Evolutionary conservation across 1,140 invertebrate genomes (phyloP), one percentile per base, ranked within the genome.

Genomic region (Mamestra configurata): DNA sequence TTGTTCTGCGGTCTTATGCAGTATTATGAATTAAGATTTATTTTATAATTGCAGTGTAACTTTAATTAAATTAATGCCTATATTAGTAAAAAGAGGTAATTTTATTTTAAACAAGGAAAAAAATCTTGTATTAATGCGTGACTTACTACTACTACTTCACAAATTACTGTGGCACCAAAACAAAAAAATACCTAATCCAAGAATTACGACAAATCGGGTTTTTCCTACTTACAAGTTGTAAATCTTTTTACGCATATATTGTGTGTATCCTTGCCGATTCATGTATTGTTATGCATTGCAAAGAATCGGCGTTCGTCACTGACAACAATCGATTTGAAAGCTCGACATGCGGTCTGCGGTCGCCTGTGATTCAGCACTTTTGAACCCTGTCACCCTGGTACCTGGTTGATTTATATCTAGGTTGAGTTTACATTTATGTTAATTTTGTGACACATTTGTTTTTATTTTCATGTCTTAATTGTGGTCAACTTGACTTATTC

Each of bases 391-490:
- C 27, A 35, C 15, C 24, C 27, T 59, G 31, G 0, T 11, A 11
- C 6, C 53, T 61, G 55, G 31, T 27, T 61, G 57, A 61, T 61
- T 61, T 35, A 61, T 61, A 18, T 61, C 57, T 55, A 24, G 20
- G 15, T 4, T 35, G 27, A 61, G 1, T 61, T 0, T 31, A 61
- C 13, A 13, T 22, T 7, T 13, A 13, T 24, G 11, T 0, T 22
- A 49, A n/a, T n/a, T 3, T 2, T 49, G 10, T 24, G 53, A 55
- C 18, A 22, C 53, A 55, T 55, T 24, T 53, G 5, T 22, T 49
- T 1, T 49, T 49, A n/a, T 49, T 49, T 49, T 49, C 46, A 10
- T 49, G 11, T 13, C n/a, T 15, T 2, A 49, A 49, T 46, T 46
- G 8, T 3, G 43, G 8, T 15, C 11, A 46, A 10, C 43, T 46